Evolutionary conservation across 2,113 vertebrate genomes (phyloP), one percentile per base, ranked within the genome.

Genomic region (Uria lomvia): DNA sequence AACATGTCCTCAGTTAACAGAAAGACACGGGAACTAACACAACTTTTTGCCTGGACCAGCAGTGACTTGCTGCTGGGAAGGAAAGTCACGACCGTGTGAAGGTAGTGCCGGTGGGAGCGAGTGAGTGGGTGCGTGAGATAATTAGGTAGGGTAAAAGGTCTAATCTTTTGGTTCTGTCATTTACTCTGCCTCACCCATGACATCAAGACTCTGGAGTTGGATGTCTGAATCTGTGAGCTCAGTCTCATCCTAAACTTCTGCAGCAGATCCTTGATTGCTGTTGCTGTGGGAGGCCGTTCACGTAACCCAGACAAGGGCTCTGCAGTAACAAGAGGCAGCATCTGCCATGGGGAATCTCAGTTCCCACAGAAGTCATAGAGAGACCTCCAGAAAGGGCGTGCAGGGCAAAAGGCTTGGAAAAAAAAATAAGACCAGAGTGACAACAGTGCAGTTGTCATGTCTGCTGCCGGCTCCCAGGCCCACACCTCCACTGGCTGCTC

Each of bases 11-110:
- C 45, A 52, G 18, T 47, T 73, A 60, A 15, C 1, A 29, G 19
- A 70, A 63, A 68, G 36, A 55, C 30, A 21, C 0, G 0, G 36
- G n/a, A 81, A 24, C 4, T 5, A 29, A 5, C 42, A 45, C 0
- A 4, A 17, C 27, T 16, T 74, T 56, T 71, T 87, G 3, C 19
- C 38, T 55, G 43, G 43, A 60, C 9, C 47, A 76, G 32, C 30
- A 86, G 43, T 27, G 18, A 34, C 12, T 45, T 71, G 23, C 42
- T 34, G 5, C 12, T 53, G 50, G 55, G 19, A 90, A 49, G 22
- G 16, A 21, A 87, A 56, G 17, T 34, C 40, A 14, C 45, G 42
- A 71, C 8, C 27, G 63, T 26, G 7, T 60, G 50, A 70, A 53
- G 26, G 9, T 18, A 36, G 4, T 60, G 15, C 22, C 3, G 0